phyloP scores from a whole-genome alignment of 1,140 invertebrate species.

The Anastatus disparis region DNA sequence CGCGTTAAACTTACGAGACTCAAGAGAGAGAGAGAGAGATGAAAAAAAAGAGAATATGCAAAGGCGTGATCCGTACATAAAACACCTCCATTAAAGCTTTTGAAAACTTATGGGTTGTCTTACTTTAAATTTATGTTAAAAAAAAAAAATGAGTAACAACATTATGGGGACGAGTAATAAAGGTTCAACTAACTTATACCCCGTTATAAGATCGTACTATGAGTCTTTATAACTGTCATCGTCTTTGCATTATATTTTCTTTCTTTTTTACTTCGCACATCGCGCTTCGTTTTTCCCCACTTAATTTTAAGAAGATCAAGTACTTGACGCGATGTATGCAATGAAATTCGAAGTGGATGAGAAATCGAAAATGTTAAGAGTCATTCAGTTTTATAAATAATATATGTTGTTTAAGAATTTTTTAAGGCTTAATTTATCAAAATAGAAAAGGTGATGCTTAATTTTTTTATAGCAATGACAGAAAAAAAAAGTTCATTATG shows the following conservation, averaged over 20 bases:
- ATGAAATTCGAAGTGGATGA: background rate
- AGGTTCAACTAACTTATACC: slow-evolving; percentile 13
- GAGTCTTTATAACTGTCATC: slow-evolving; percentile 17
- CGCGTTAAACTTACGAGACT: too few relatives aligned
- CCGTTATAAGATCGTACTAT: slow-evolving; percentile 1
- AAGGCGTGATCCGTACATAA: slow-evolving; percentile 11
- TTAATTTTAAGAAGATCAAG: background rate
- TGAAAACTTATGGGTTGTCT: background rate
- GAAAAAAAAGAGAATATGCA: too few relatives aligned
- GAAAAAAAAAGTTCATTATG: too few relatives aligned
- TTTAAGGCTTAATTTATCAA: too few relatives aligned
- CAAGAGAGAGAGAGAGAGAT: too few relatives aligned
- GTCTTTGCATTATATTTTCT: background rate
- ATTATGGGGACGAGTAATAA: slow-evolving; percentile 3
- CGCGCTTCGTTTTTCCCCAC: background rate
- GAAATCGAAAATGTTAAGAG: too few relatives aligned
- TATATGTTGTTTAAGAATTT: too few relatives aligned
- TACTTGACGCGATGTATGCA: background rate
- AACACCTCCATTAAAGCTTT: slow-evolving; percentile 25
- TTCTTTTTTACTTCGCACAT: background rate
- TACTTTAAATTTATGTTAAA: slow-evolving; percentile 17
- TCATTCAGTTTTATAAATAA: too few relatives aligned
- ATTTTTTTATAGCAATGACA: too few relatives aligned
- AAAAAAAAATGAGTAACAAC: background rate
- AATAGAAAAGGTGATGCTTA: too few relatives aligned